Base-by-base conservation (phyloP, 2,888 invertebrate genomes). In the Scaptomyza reducta region DNA sequence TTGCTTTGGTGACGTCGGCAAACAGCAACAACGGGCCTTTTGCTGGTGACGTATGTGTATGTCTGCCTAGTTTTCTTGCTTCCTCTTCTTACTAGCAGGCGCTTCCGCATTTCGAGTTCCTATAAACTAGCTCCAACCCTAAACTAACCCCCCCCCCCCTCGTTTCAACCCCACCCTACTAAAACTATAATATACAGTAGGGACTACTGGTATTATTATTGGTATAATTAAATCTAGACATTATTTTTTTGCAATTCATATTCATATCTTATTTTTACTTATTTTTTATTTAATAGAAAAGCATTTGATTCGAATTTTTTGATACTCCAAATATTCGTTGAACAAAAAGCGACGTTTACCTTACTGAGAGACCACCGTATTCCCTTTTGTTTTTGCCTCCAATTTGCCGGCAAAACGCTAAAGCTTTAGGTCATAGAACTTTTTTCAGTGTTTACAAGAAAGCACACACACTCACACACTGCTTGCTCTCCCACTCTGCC, bases 361-460 rank as follows among this genome's bases (percentile, higher is more conserved):
- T n/a, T 35, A n/a, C 7, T 35, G 25, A n/a, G 22, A 14, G 25
- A 11, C 7, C 25, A 25, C 38, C 38, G 35, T 75, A 67, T 76
- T 75, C 62, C 58, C 3, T 33, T 58, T 73, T 75, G 75, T 56
- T 35, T 47, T 51, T 29, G 42, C 54, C 54, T 9, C 25, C 47
- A 41, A 47, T 71, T 45, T 71, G 71, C 53, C 74, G 76, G 77
- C 76, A 74, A 75, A 58, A 44, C 38, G 74, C 54, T 45, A n/a
- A 57, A 86, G 79, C 82, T 87, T 87, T 89, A 62, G 89, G 89
- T 89, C 89, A 89, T 89, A 89, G 89, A 89, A 89, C 89, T 89
- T 89, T 88, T 79, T 77, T 70, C 63, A 66, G 42, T 78, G 71
- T 78, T 81, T 82, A 81, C 85, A 77, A 68, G 62, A 79, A 51